phyloP scores from a whole-genome alignment of 2,113 vertebrate species.

The Herpailurus yagouaroundi region DNA sequence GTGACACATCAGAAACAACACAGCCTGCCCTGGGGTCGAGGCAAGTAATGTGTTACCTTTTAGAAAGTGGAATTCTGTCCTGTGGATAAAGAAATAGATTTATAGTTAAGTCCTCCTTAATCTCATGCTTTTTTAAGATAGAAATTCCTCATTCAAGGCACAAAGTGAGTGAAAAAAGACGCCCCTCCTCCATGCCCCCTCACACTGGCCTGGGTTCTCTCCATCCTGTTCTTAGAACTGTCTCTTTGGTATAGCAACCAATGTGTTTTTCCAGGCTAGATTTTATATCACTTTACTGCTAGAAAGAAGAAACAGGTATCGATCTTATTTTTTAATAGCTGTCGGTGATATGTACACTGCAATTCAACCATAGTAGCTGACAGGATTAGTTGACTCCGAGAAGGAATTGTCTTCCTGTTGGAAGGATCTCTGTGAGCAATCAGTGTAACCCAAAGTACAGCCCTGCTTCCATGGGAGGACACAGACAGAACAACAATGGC shows the following conservation, averaged over 20 bases:
- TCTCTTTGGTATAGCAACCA: not conserved
- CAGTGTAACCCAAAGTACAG: not conserved
- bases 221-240: not conserved
- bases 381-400: not conserved
- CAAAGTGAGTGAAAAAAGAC: not conserved
- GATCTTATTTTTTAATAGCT: not conserved
- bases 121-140: not conserved
- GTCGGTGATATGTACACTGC: not conserved
- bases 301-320: not conserved
- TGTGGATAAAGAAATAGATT: constrained; percentile 27
- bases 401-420: not conserved
- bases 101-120: not conserved
- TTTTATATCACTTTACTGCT: not conserved
- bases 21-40: not conserved
- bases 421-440: not conserved
- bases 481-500: not conserved
- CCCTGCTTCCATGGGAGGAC: not conserved
- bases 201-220: not conserved
- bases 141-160: not conserved
- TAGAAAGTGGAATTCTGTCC: not conserved
- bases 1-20: not conserved
- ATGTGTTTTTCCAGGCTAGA: not conserved
- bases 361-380: not conserved
- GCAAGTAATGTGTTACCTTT: not conserved
- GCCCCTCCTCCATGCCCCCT: rapidly evolving